phyloP scores from a whole-genome alignment of 2,797 vertebrate species.

The Chaetophractus vellerosus region DNA sequence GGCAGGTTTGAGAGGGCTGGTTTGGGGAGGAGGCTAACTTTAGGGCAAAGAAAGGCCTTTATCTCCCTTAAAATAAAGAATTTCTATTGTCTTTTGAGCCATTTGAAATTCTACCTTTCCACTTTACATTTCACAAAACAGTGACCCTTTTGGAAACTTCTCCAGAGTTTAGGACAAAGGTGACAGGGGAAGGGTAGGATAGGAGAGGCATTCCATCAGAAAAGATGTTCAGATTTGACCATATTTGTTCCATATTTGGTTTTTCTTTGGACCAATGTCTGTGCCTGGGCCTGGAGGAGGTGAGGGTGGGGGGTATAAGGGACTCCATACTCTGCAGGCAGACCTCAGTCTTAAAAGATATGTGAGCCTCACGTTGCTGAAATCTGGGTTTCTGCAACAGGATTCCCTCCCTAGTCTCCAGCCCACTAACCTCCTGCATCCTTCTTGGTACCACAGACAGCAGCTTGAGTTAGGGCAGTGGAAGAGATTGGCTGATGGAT shows the following conservation, averaged over 20 bases:
- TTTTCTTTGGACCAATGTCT: conserved; percentile 7
- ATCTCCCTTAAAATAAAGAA: not conserved
- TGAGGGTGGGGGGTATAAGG: fast-evolving
- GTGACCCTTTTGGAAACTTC: not conserved
- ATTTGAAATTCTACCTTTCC: not conserved
- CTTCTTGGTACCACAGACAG: not conserved
- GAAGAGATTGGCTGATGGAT: not conserved
- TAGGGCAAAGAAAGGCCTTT: not conserved
- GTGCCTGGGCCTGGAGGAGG: not conserved
- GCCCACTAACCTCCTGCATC: not conserved
- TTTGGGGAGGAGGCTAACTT: not conserved
- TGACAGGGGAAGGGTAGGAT: not conserved
- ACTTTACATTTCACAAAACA: conserved; percentile 13
- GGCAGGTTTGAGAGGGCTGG: not conserved
- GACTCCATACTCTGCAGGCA: not conserved
- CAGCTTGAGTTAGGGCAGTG: not conserved
- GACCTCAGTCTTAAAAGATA: not conserved
- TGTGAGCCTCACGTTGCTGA: not conserved
- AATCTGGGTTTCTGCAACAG: not conserved
- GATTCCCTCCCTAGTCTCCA: not conserved
- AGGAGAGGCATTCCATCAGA: not conserved
- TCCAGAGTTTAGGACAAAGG: not conserved
- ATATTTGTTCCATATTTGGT: not conserved
- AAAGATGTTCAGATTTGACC: not conserved
- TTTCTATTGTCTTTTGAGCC: conserved; percentile 27